A percentile compares a stretch with the other conserved stretches of the same genome.
Evolutionary conservation across 2,888 invertebrate species (phyloP).

Genomic region (Ypsolopha sequella): DNA sequence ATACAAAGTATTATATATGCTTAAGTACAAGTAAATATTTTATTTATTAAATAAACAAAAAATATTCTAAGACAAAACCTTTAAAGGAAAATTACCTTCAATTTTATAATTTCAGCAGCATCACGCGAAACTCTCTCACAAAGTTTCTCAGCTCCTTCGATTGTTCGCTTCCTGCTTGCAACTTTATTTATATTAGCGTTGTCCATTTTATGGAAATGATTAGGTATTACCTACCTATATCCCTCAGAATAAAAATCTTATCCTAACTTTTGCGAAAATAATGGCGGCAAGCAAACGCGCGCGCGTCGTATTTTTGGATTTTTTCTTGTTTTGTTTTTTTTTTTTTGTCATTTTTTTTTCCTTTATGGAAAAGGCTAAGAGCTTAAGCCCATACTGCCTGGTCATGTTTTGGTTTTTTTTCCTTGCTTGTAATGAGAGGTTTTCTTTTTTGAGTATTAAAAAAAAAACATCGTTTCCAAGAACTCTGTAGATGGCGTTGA

Average conservation of each 20-base stretch:
- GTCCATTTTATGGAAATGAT: conserved; percentile 25
- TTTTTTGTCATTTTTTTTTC: too few relatives aligned
- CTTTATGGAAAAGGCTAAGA: too few relatives aligned
- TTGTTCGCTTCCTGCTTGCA: conserved; percentile 37
- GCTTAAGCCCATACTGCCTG: too few relatives aligned
- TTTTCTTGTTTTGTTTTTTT: neutral
- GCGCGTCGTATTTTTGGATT: too few relatives aligned
- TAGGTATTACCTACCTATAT: neutral
- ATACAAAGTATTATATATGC: neutral
- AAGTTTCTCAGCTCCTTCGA: conserved; percentile 38
- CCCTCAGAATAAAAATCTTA: neutral
- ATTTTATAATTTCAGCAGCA: conserved; percentile 44
- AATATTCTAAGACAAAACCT: too few relatives aligned
- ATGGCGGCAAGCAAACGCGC: too few relatives aligned
- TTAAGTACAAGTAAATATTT: neutral
- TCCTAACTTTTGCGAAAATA: neutral
- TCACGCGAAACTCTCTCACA: conserved; percentile 44
- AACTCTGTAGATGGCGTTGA: too few relatives aligned
- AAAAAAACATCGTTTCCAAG: too few relatives aligned
- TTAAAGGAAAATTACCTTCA: conserved; percentile 31
- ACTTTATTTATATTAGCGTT: conserved; percentile 35
- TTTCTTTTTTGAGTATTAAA: too few relatives aligned
- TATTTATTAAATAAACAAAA: neutral
- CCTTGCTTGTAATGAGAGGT: too few relatives aligned
- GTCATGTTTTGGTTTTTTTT: too few relatives aligned